Conservation (phyloP, 2,888 invertebrate genomes). For the Papilio gigon region DNA sequence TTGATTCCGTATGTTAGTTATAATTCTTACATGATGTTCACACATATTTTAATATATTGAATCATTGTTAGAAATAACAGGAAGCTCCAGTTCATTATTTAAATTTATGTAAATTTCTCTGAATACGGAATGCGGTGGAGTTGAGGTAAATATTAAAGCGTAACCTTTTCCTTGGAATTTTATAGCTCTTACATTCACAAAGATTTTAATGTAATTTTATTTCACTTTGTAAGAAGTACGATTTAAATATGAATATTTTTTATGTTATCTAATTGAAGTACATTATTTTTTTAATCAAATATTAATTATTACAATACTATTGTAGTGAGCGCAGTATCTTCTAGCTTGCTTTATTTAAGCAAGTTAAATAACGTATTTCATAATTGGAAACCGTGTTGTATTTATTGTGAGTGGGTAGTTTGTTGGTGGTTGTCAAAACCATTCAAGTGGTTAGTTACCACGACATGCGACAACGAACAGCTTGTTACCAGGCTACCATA, state of each 20-base stretch:
- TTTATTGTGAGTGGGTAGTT: background rate
- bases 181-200: conserved; percentile 8
- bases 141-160: conserved; percentile 1
- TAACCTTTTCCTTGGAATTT: conserved; percentile 13
- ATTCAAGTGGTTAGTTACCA: background rate
- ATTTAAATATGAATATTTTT: background rate
- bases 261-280: background rate
- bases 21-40: conserved; percentile 9
- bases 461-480: conserved; percentile 49
- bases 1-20: background rate
- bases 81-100: conserved; percentile 8
- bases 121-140: conserved; percentile 11
- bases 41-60: conserved; percentile 21
- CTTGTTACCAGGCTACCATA: conserved; percentile 61
- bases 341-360: background rate
- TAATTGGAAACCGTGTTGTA: too few relatives aligned
- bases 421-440: background rate
- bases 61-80: conserved; percentile 19
- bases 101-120: conserved; percentile 17
- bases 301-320: too few relatives aligned
- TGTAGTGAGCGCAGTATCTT: too few relatives aligned
- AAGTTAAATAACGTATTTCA: background rate
- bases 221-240: conserved; percentile 3
- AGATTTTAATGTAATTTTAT: conserved; percentile 1
- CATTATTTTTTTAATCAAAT: background rate